These are phyloP conservation scores for Ciconia maguari DNA, from an alignment of 2,113 vertebrate species.

Conservation along the genomic window DNA sequence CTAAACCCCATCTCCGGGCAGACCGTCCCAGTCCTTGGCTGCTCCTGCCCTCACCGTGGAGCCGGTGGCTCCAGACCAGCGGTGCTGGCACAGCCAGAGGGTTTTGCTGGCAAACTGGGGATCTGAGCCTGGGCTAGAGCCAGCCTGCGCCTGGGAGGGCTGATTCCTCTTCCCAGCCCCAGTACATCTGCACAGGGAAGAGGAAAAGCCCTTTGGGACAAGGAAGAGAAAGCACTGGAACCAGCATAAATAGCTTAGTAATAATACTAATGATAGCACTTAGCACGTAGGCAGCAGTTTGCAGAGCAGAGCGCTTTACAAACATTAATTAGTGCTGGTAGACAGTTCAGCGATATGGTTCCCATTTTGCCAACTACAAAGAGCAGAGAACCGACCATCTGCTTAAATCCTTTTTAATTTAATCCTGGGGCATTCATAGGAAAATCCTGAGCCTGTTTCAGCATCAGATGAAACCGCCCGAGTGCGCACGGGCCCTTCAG, in stretches of 20 bases:
- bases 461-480: fast-evolving
- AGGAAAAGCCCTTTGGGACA: constrained; percentile 31
- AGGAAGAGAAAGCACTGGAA: constrained; percentile 54
- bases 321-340: constrained; percentile 60
- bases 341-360: background rate
- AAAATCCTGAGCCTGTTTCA: background rate
- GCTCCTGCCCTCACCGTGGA: background rate
- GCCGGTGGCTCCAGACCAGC: fast-evolving
- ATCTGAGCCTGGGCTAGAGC: background rate
- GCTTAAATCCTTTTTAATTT: constrained; percentile 49
- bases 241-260: constrained; percentile 52
- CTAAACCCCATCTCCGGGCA: background rate
- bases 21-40: background rate
- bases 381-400: constrained; percentile 27
- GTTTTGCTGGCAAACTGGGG: background rate
- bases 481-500: background rate
- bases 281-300: constrained; percentile 37
- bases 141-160: background rate
- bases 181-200: constrained; percentile 8
- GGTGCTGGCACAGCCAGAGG: fast-evolving
- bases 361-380: constrained; percentile 22
- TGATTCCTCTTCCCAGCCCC: background rate
- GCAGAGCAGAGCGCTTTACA: constrained; percentile 51
- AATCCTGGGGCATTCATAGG: background rate
- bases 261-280: constrained; percentile 54